Evolutionary conservation across 2,888 invertebrate genomes (phyloP), one percentile per base, ranked within the genome.

Genomic region (Portevinia maculata): DNA sequence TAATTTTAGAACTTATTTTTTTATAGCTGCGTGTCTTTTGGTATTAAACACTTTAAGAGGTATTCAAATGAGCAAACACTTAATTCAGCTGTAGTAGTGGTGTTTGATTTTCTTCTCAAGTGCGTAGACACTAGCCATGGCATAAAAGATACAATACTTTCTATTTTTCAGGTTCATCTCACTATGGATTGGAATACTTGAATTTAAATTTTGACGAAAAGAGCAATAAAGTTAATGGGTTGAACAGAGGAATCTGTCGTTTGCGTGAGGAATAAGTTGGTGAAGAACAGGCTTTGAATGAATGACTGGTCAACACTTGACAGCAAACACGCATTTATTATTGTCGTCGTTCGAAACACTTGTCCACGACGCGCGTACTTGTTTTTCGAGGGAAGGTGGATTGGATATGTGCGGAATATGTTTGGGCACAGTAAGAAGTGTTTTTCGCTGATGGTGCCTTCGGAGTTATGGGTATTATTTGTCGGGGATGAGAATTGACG

Each of bases 251-350:
- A 59, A 67, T 75, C 57, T 75, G 67, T 75, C 75, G 59, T 28
- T 46, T 30, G 50, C 24, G 50, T 44, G 44, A 48, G 32, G 59
- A 32, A 55, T 50, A 39, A 62, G 24, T 62, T 57, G 37, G 34
- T 46, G 2, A 28, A 24, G 48, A 67, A 53, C 28, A 55, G 52
- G 39, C 62, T 81, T 78, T 65, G 64, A 76, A 67, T 78, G 78
- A 76, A 78, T 83, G 83, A 73, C 78, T 73, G 67, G 67, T 73
- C 62, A 55, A 67, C 78, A 78, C 71, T 78, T 78, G 83, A 83
- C 78, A 83, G 83, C 76, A 67, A 83, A 78, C 83, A 78, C 60
- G 24, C 78, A 73, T 64, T 64, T 50, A 50, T n/a, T n/a, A 64
- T 44, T 44, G 34, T 46, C 13, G 19, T 41, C 17, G 44, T 37